Percentiles rank a stretch among this genome's conserved stretches.
These are phyloP conservation scores for Montipora foliosa DNA, from an alignment of 64 coral and sea anemone genomes.

Conservation along the genomic window DNA sequence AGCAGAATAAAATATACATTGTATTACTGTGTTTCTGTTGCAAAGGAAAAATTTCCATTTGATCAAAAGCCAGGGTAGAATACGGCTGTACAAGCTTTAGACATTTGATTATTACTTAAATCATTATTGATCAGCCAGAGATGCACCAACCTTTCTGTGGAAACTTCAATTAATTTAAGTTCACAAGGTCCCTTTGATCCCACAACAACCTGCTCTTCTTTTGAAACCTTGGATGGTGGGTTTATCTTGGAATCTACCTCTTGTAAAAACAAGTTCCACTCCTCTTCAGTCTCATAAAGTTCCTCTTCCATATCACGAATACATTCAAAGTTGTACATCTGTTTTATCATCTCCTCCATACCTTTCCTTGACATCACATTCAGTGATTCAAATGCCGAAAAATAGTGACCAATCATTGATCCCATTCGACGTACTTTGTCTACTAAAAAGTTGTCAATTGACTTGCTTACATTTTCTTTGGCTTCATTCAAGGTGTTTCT, in stretches of 20 bases:
- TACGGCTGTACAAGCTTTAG: no score
- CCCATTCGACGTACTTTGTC: slow-evolving; percentile 74
- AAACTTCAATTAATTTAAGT: slow-evolving; percentile 58
- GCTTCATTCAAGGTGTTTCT: slow-evolving; percentile 53
- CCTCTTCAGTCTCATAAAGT: slow-evolving; percentile 71
- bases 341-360: slow-evolving; percentile 58
- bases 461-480: slow-evolving; percentile 36
- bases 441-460: slow-evolving; percentile 68
- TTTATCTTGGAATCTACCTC: slow-evolving; percentile 74
- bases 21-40: no score
- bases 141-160: slow-evolving; percentile 55
- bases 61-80: no score
- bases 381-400: slow-evolving; percentile 37
- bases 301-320: slow-evolving; percentile 72
- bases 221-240: background rate
- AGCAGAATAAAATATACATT: no score
- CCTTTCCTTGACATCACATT: slow-evolving; percentile 68
- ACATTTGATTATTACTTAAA: no score
- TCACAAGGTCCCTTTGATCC: slow-evolving; percentile 73
- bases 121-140: background rate
- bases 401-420: slow-evolving; percentile 75
- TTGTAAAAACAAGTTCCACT: slow-evolving; percentile 80
- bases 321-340: slow-evolving; percentile 52
- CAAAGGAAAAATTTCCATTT: no score
- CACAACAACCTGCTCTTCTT: slow-evolving; percentile 19